phyloP scores from a whole-genome alignment of 2,888 invertebrate genomes.

The Parnassius apollo region DNA sequence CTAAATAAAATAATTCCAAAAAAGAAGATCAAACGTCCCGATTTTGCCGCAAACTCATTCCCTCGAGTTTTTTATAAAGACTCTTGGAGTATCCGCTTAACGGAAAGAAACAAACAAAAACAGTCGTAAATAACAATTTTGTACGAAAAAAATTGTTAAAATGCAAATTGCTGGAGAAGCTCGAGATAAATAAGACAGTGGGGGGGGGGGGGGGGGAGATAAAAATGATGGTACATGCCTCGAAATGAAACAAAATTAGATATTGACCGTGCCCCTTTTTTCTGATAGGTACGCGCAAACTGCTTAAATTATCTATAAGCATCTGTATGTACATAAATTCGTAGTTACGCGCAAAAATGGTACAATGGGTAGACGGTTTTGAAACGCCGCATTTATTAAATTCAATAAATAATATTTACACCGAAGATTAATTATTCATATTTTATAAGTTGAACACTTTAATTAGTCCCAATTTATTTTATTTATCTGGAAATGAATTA shows the following conservation, averaged over 20 bases:
- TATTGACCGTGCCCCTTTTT: constrained; percentile 68
- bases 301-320: constrained; percentile 67
- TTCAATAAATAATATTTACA: constrained; percentile 15
- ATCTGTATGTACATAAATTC: constrained; percentile 47
- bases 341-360: constrained; percentile 34
- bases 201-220: constrained; percentile 77
- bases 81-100: constrained; percentile 70
- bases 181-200: constrained; percentile 74
- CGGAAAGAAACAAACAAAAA: constrained; percentile 72
- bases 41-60: constrained; percentile 68
- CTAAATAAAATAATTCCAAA: too few species aligned
- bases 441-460: too few species aligned
- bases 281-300: constrained; percentile 47
- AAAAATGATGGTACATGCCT: constrained; percentile 78
- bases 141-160: constrained; percentile 75
- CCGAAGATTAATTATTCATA: too few species aligned
- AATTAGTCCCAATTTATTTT: too few species aligned
- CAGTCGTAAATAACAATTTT: constrained; percentile 77
- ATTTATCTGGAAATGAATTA: too few species aligned
- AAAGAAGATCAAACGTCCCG: constrained; percentile 65
- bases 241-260: constrained; percentile 76
- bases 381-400: constrained; percentile 29
- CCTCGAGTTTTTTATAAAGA: constrained; percentile 68
- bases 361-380: constrained; percentile 29
- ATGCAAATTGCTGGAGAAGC: constrained; percentile 65